phyloP scores from a whole-genome alignment of 2,888 invertebrate genomes.

The Chromoteleia sp. region DNA sequence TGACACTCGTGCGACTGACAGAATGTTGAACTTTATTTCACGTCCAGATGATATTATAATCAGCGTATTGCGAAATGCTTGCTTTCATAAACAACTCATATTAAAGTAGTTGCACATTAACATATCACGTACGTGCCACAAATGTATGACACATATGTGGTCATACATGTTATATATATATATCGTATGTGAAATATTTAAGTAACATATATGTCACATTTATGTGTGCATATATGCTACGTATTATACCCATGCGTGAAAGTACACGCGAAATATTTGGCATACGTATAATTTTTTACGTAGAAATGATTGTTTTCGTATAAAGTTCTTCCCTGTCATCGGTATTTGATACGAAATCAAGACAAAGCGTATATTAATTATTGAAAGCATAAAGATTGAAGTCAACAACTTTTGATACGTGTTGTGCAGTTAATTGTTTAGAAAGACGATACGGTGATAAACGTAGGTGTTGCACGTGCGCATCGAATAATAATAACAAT shows the following conservation, averaged over 20 bases:
- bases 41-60: slow-evolving; percentile 8
- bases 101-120: no score
- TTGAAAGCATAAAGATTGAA: slow-evolving; percentile 25
- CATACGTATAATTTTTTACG: no score
- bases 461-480: slow-evolving; percentile 66
- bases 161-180: no score
- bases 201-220: no score
- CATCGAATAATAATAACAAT: slow-evolving; percentile 63
- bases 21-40: slow-evolving; percentile 21
- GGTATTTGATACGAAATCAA: no score
- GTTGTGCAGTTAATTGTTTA: slow-evolving; percentile 53
- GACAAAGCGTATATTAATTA: slow-evolving; percentile 26
- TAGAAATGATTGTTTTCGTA: background rate
- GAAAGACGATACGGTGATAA: slow-evolving; percentile 40
- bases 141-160: no score
- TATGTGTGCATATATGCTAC: no score
- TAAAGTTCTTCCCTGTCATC: background rate
- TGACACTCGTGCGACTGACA: slow-evolving; percentile 31
- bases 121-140: background rate
- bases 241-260: no score
- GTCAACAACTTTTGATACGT: slow-evolving; percentile 22
- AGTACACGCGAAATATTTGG: background rate
- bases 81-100: no score
- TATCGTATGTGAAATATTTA: no score
- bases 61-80: background rate